Evolutionary conservation across 2,888 invertebrate species (phyloP), one percentile per base, ranked within the genome.

Genomic region (Leptinotarsa haldemani): DNA sequence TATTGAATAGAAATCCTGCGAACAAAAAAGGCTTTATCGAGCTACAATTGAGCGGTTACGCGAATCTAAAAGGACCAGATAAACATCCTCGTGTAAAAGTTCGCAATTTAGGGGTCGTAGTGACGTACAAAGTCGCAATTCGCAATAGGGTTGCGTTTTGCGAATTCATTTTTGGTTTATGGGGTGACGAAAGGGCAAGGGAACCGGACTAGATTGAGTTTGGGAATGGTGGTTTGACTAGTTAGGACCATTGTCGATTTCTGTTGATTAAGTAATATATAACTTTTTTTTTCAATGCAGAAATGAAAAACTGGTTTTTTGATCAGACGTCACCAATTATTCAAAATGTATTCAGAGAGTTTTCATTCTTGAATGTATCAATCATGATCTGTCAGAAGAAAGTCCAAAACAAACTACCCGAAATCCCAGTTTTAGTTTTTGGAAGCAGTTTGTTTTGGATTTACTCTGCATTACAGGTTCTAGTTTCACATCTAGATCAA

Each of bases 1-100:
- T 58, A 48, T 69, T 70, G 65, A 74, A 77, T 69, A 71, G 74
- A 69, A 74, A 40, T 74, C 25, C 56, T 16, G 65, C 63, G 70
- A 70, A 70, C 48, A 22, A 40, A 56, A 53, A 18, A 56, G 20
- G 13, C 52, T 66, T 70, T 65, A 65, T 68, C 65, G 47, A 46
- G 65, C 65, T 56, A 70, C 65, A 70, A 65, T 65, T 63, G 65
- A 70, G 65, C 53, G 64, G 56, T 70, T 47, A 67, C 30, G 67
- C 67, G 67, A 67, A 53, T 67, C 40, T 67, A 53, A 67, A 67
- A 52, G 67, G 61, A 61, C 61, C 61, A 61, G 61, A 61, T 61
- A 61, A 61, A 61, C 61, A 40, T 61, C 61, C 40, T 61, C 61
- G 61, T 7, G 61, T 15, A 58, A 58, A 25, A 20, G 58, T 58